phyloP scores from a whole-genome alignment of 2,113 vertebrate genomes.

The Panthera uncia region DNA sequence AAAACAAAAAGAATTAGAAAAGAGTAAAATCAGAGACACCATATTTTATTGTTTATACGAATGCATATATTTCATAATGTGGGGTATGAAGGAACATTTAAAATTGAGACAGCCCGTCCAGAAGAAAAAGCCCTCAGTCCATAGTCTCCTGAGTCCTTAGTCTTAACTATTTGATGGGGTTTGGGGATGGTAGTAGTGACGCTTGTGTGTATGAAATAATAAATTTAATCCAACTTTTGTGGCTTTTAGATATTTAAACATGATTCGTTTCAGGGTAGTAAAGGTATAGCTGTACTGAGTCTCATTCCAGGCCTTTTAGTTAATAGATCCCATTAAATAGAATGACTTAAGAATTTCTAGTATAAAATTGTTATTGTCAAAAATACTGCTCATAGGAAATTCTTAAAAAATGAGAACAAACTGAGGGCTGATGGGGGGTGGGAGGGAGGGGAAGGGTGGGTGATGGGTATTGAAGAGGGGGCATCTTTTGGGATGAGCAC shows the following conservation, averaged over 20 bases:
- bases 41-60: neutral
- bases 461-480: too few species aligned
- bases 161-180: neutral
- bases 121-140: neutral
- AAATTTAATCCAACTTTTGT: conserved; percentile 8
- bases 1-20: neutral
- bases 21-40: neutral
- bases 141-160: neutral
- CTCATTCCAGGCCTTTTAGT: neutral
- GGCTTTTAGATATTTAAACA: conserved; percentile 1
- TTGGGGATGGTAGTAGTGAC: neutral
- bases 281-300: neutral
- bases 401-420: too few species aligned
- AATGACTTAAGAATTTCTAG: neutral
- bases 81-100: neutral
- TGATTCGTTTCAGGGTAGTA: neutral
- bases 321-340: neutral
- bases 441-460: too few species aligned
- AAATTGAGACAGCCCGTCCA: neutral
- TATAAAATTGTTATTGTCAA: neutral
- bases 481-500: too few species aligned
- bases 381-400: neutral
- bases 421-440: too few species aligned
- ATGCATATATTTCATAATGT: neutral
- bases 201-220: neutral